A percentile compares a stretch with the other conserved stretches of the same genome.
Conservation (phyloP, 2,113 vertebrate species). For the Urocitellus parryii region DNA sequence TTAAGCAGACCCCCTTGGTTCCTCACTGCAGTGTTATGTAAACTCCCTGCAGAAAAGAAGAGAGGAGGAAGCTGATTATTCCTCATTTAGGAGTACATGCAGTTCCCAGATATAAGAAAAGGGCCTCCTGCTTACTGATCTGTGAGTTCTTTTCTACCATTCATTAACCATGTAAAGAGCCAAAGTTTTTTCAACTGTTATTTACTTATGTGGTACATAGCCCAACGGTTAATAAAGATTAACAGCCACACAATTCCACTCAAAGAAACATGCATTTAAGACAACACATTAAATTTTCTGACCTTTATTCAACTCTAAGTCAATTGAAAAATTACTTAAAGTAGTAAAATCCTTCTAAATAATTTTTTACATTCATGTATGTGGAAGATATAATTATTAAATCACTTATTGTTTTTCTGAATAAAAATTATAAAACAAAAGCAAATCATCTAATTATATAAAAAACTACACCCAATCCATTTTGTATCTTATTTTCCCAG, state of each 20-base stretch:
- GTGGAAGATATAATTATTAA: constrained; percentile 14
- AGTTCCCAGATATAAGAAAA: background rate
- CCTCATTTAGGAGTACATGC: background rate
- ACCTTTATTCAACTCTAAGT: background rate
- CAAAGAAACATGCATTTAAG: constrained; percentile 32
- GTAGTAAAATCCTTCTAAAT: background rate
- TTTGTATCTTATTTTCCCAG: constrained; percentile 26
- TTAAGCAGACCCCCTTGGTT: background rate
- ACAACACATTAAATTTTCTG: constrained; percentile 28
- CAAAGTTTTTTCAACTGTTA: background rate
- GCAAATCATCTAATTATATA: background rate
- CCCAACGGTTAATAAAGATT: constrained; percentile 25
- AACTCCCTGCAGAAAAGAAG: constrained; percentile 2
- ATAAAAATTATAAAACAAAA: constrained; percentile 53
- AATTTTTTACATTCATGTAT: background rate
- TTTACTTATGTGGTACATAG: constrained; percentile 15
- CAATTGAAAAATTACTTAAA: constrained; percentile 27
- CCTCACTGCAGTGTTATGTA: background rate
- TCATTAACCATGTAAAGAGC: constrained; percentile 21
- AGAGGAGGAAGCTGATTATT: constrained; percentile 14
- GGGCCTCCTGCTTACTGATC: background rate
- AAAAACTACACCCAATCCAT: background rate
- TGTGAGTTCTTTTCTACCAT: constrained; percentile 5
- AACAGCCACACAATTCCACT: background rate
- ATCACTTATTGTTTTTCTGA: background rate